Base-by-base conservation (phyloP, 1,140 invertebrate genomes). In the Drosophila ficusphila region DNA sequence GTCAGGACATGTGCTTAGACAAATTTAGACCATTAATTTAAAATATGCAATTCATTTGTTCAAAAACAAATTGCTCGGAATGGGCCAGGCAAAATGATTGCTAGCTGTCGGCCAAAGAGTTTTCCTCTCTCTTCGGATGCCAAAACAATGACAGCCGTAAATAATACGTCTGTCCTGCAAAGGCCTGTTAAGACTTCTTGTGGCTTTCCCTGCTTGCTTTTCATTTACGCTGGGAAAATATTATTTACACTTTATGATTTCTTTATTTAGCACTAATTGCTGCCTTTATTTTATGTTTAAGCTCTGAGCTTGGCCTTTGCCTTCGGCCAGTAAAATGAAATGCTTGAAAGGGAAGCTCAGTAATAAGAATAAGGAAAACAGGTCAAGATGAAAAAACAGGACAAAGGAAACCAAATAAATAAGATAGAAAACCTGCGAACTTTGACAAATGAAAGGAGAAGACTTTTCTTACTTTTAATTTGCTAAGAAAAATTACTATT, bases 171-270 rank as follows among this genome's bases (percentile, higher is more conserved):
- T 48, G 6, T 38, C 21, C 18, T 7, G 41, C 19, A 5, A 14
- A 9, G 23, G 12, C 36, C 31, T 42, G 34, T 48, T 42, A 33
- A 31, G 18, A 12, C 25, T 34, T 14, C 57, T 47, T 47, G 18
- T 51, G 47, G 48, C 14, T 29, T 46, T 34, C 8, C 12, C 31
- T 86, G 73, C 64, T 77, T 77, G 73, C 58, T 65, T 85, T 76
- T 65, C 69, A 86, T 88, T 85, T 85, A 57, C 49, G 49, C 62
- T 73, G 41, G 38, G 69, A 62, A 64, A 79, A 81, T 73, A 64
- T 81, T 88, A 81, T 86, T 86, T 85, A 86, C 76, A 85, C 73
- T 85, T 85, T 85, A 85, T 85, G 72, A 85, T 74, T 85, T 86
- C 81, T 86, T 85, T 85, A 81, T 85, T 81, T 70, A 88, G 68